Evolutionary conservation across 2,888 invertebrate species (phyloP).

Genomic region (Cataglyphis rosenhaueri): DNA sequence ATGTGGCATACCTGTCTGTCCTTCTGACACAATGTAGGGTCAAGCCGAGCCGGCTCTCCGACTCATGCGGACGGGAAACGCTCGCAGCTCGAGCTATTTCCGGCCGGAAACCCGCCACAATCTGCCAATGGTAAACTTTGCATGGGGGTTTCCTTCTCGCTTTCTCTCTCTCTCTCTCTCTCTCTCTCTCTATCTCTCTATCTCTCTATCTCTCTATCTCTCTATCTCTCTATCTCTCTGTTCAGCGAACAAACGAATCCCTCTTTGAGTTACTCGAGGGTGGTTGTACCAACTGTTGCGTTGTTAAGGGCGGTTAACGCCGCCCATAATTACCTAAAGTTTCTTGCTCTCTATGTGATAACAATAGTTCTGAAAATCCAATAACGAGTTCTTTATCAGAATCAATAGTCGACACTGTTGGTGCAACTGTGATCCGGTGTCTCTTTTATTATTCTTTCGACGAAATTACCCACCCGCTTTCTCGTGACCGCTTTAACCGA

Average conservation of each 20-base stretch:
- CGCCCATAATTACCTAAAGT: slow-evolving; percentile 26
- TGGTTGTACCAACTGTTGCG: slow-evolving; percentile 32
- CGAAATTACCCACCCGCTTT: slow-evolving; percentile 28
- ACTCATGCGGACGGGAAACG: slow-evolving; percentile 90
- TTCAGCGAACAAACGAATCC: slow-evolving; percentile 50
- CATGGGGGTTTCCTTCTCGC: slow-evolving; percentile 78
- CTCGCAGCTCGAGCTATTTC: slow-evolving; percentile 90
- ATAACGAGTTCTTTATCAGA: neutral
- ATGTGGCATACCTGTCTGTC: slow-evolving; percentile 83
- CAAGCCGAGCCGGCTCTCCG: slow-evolving; percentile 88
- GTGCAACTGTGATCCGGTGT: slow-evolving; percentile 31
- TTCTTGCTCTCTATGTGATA: neutral
- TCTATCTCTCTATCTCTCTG: slow-evolving; percentile 13
- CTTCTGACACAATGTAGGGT: slow-evolving; percentile 83
- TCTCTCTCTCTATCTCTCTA: slow-evolving; percentile 21
- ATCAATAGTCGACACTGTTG: slow-evolving; percentile 14
- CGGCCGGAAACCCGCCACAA: slow-evolving; percentile 88
- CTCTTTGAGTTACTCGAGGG: slow-evolving; percentile 42
- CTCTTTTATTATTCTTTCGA: slow-evolving; percentile 27
- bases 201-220: slow-evolving; percentile 21
- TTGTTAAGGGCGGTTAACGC: slow-evolving; percentile 2
- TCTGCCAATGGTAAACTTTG: slow-evolving; percentile 92
- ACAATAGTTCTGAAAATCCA: neutral
- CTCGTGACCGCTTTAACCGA: neutral
- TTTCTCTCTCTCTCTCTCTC: slow-evolving; percentile 25